phyloP scores from a whole-genome alignment of 2,888 invertebrate genomes.

The Phengaris arion region DNA sequence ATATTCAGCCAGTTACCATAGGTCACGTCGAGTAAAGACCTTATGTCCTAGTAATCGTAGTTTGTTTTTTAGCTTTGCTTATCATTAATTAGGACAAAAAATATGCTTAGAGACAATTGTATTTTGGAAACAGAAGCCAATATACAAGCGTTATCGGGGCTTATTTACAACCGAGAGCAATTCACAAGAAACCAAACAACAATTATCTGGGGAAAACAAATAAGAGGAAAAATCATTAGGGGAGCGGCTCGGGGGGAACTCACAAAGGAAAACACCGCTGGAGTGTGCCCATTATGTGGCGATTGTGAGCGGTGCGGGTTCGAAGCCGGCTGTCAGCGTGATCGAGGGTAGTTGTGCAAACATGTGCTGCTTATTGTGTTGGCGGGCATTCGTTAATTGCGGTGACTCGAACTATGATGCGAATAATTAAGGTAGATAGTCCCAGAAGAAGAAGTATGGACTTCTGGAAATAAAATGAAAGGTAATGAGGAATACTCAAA shows the following conservation, averaged over 20 bases:
- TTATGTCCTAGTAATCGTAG: not conserved
- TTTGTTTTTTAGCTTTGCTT: not conserved
- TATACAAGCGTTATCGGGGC: constrained; percentile 44
- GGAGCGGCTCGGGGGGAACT: constrained; percentile 59
- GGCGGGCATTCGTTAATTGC: constrained; percentile 1
- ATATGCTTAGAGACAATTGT: constrained; percentile 29
- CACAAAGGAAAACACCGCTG: constrained; percentile 67
- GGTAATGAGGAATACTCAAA: no score
- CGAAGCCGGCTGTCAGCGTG: constrained; percentile 62
- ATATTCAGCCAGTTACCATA: not conserved
- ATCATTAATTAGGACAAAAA: not conserved
- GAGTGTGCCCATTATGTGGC: constrained; percentile 52
- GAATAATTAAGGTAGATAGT: not conserved
- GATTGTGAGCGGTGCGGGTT: constrained; percentile 54
- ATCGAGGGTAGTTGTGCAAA: constrained; percentile 64
- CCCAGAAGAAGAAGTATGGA: no score
- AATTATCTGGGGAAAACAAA: constrained; percentile 78
- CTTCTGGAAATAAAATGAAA: no score
- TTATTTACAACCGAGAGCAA: constrained; percentile 67
- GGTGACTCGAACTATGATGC: constrained; percentile 3
- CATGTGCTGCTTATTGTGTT: constrained; percentile 31
- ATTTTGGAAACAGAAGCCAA: constrained; percentile 33
- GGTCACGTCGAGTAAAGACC: not conserved
- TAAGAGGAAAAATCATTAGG: constrained; percentile 75
- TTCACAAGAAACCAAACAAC: constrained; percentile 73